These are phyloP conservation scores for Habropoda laboriosa DNA, from an alignment of 1,140 invertebrate species.

Conservation along the genomic window DNA sequence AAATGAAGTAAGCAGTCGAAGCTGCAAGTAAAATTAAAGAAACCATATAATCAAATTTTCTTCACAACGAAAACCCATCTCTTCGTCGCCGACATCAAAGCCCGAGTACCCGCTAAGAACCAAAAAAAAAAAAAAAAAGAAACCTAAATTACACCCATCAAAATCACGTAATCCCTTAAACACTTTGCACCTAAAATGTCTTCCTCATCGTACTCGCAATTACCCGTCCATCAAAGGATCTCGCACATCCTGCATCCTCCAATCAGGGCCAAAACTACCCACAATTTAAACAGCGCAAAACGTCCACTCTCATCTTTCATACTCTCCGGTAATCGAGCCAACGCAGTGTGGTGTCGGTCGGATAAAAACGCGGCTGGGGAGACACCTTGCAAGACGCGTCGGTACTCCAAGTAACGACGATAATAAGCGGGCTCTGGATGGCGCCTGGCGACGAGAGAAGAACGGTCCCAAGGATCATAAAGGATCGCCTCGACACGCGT, in stretches of 20 bases:
- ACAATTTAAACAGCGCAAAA: background rate
- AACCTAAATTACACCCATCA: background rate
- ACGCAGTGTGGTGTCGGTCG: background rate
- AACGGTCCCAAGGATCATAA: slow-evolving; percentile 27
- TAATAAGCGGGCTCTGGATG: too few species aligned
- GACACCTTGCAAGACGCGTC: background rate
- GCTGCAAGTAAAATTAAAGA: too few species aligned
- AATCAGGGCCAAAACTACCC: background rate
- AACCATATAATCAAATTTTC: too few species aligned
- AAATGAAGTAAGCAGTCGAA: too few species aligned
- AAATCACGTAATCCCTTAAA: background rate
- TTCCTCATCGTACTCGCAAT: background rate
- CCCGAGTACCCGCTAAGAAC: background rate
- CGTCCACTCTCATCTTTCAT: background rate
- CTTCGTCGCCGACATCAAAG: too few species aligned
- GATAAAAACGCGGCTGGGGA: background rate
- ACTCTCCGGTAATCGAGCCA: background rate
- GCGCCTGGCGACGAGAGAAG: slow-evolving; percentile 4
- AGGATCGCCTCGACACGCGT: slow-evolving; percentile 35
- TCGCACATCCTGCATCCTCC: background rate
- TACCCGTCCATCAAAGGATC: background rate
- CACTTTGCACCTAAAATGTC: background rate
- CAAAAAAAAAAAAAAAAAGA: too few species aligned
- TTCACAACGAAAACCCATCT: too few species aligned
- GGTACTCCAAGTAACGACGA: background rate